A percentile compares a stretch with the other conserved stretches of the same genome.
Evolutionary conservation across 1,140 invertebrate species (phyloP).

Genomic region (Macrocentrus cingulum): DNA sequence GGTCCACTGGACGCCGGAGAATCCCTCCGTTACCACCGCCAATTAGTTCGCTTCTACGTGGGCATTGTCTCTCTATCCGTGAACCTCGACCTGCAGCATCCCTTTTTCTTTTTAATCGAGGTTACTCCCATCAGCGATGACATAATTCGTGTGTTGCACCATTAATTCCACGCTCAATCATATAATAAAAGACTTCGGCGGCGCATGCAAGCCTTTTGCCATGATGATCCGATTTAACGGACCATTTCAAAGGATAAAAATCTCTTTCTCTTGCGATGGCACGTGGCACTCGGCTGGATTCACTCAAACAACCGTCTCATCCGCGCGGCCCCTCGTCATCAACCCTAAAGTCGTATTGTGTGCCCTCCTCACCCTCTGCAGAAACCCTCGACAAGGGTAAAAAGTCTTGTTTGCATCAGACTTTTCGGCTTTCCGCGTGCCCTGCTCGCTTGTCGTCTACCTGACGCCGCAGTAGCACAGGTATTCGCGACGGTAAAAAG

Average conservation of each 20-base stretch:
- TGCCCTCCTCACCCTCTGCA: constrained; percentile 5
- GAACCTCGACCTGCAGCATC: too few species aligned
- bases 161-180: background rate
- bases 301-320: constrained; percentile 16
- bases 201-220: background rate
- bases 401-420: constrained; percentile 29
- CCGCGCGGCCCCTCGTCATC: constrained; percentile 16
- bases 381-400: constrained; percentile 19
- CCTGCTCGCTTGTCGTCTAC: constrained; percentile 14
- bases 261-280: constrained; percentile 22
- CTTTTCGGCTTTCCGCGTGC: constrained; percentile 28
- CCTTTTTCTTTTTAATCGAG: too few species aligned
- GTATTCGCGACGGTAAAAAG: constrained; percentile 18
- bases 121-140: too few species aligned
- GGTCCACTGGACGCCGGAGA: constrained; percentile 50
- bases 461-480: constrained; percentile 18
- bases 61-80: constrained; percentile 43
- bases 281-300: constrained; percentile 23
- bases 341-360: constrained; percentile 14
- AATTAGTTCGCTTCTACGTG: constrained; percentile 50
- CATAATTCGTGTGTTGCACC: too few species aligned
- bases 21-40: constrained; percentile 37
- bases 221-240: constrained; percentile 32
- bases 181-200: background rate
- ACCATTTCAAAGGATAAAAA: constrained; percentile 29